Conservation (phyloP, 2,113 vertebrate species). For the Microcebus ravelobensis region DNA sequence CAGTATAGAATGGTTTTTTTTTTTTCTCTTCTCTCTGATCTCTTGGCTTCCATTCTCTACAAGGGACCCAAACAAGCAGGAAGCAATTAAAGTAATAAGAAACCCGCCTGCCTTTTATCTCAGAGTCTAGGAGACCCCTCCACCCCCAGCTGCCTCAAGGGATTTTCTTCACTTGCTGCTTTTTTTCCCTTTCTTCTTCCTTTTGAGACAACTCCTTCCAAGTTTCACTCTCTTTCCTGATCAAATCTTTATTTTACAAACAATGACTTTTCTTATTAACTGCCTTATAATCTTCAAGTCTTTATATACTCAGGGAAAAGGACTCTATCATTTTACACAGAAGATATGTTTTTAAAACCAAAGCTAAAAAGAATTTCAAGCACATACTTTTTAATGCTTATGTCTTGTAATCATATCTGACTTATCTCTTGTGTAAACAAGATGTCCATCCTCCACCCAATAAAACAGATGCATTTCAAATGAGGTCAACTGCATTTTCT, state of each 20-base stretch:
- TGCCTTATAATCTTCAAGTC: neutral
- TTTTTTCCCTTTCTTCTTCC: neutral
- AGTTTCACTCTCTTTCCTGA: conserved; percentile 16
- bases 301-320: neutral
- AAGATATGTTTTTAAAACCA: neutral
- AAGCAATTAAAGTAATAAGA: conserved; percentile 49
- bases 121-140: neutral
- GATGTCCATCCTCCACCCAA: neutral
- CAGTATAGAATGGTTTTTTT: neutral
- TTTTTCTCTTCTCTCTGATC: conserved; percentile 1
- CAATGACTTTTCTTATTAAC: conserved; percentile 9
- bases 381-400: neutral
- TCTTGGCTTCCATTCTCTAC: neutral
- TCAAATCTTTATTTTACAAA: conserved; percentile 33
- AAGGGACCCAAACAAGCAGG: neutral
- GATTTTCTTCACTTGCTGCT: neutral
- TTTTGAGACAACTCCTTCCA: neutral
- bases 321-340: neutral
- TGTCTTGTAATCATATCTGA: neutral
- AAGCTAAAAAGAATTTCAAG: neutral
- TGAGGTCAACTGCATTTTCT: neutral
- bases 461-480: neutral
- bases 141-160: neutral
- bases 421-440: neutral
- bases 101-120: conserved; percentile 27